Conservation (phyloP, 1,140 invertebrate species). For the Linepithema humile region DNA sequence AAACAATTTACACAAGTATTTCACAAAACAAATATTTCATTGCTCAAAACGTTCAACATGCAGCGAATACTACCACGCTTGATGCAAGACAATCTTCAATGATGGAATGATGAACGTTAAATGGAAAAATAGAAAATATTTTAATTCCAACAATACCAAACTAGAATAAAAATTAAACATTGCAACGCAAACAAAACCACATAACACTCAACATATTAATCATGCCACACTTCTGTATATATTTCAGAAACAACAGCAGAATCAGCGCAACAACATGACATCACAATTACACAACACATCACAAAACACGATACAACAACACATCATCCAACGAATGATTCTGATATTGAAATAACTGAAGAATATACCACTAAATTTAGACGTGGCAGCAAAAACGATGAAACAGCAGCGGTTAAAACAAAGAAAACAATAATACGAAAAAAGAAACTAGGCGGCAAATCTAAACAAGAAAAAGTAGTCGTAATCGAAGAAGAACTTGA, state of each 20-base stretch:
- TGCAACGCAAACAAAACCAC: constrained; percentile 61
- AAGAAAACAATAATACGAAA: constrained; percentile 81
- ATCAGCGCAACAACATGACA: constrained; percentile 82
- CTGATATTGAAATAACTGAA: constrained; percentile 81
- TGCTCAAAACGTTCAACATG: background rate
- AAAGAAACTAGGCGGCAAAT: constrained; percentile 61
- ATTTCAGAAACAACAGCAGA: constrained; percentile 84
- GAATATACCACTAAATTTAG: constrained; percentile 82
- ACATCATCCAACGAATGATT: constrained; percentile 75
- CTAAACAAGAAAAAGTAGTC: constrained; percentile 74
- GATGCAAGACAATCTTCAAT: background rate
- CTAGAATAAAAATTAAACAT: constrained; percentile 38
- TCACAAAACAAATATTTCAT: background rate
- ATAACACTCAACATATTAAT: constrained; percentile 69
- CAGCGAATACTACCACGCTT: background rate
- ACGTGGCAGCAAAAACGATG: constrained; percentile 81
- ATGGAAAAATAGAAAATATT: no score
- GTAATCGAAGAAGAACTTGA: constrained; percentile 83
- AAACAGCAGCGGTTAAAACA: constrained; percentile 79
- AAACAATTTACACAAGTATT: background rate
- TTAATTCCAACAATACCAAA: no score
- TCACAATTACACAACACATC: constrained; percentile 80
- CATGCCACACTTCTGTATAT: constrained; percentile 78
- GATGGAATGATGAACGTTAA: background rate
- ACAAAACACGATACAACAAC: constrained; percentile 81